Evolutionary conservation across 2,113 vertebrate genomes (phyloP), one percentile per base, ranked within the genome.

Genomic region (Thunnus thynnus): DNA sequence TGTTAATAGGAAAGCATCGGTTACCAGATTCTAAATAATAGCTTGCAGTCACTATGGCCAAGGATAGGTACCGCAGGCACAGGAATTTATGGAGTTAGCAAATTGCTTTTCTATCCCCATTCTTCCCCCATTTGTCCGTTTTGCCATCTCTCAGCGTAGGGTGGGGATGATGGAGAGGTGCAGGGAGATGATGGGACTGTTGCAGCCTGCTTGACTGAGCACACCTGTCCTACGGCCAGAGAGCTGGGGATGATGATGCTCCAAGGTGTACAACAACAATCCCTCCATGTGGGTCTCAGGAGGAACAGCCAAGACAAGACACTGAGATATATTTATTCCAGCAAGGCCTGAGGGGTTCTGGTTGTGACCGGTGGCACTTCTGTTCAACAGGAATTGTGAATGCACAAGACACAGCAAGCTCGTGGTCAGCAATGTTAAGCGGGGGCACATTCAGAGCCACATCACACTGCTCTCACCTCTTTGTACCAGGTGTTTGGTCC

Each of bases 21-120:
- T 94, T 93, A 94, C 89, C 93, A 90, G 89, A 91, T 90, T 92
- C 90, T 91, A 92, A 93, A 94, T 93, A 92, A 94, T 85, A 93
- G 86, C 90, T 73, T 13, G 69, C 82, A 80, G 89, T 89, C 91
- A 79, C 83, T 47, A 66, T 79, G 61, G 76, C 86, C 83, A 77
- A 86, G 86, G 89, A 92, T 83, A 86, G 89, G 75, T 67, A 88
- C 89, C 68, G 22, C 80, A 71, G 82, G 82, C 74, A 8, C 25
- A 66, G 72, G 87, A 88, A 93, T 95, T 94, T 94, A 94, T 93
- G 70, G 92, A 90, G 87, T 92, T 86, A 84, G 86, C 82, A 92
- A 93, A 94, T 93, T 91, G 90, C 89, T 92, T 94, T 92, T 93
- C 89, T 88, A 86, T 90, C 62, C 87, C 75, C 81, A 85, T 88